phyloP scores from a whole-genome alignment of 2,797 vertebrate genomes.

The Cossypha polioptera region DNA sequence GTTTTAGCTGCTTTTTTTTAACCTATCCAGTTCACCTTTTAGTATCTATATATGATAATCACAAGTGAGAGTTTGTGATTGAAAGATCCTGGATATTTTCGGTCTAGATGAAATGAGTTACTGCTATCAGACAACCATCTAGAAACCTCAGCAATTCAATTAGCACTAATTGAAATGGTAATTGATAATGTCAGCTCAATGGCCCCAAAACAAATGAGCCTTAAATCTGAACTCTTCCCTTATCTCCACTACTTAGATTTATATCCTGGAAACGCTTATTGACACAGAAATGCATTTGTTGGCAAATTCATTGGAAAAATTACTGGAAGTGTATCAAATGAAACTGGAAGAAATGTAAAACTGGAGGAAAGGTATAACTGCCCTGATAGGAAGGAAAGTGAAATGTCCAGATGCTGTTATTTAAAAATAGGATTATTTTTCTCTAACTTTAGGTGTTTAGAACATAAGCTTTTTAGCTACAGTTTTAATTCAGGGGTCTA shows the following conservation, averaged over 20 bases:
- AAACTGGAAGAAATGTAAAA: neutral
- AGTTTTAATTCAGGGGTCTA: neutral
- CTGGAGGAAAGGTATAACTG: neutral
- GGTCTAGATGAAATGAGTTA: neutral
- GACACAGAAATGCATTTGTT: conserved; percentile 27
- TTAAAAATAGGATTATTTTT: neutral
- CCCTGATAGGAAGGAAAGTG: neutral
- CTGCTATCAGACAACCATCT: conserved; percentile 3
- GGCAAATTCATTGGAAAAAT: neutral
- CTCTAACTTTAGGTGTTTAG: neutral
- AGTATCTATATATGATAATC: neutral
- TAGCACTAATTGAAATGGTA: conserved; percentile 39
- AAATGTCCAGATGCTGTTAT: neutral
- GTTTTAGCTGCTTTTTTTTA: neutral
- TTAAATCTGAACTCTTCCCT: neutral
- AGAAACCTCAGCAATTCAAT: conserved; percentile 31
- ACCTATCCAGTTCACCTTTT: neutral
- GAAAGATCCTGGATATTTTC: neutral
- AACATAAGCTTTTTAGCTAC: neutral
- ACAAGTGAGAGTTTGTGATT: neutral
- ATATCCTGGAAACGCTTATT: conserved; percentile 25
- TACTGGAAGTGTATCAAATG: neutral
- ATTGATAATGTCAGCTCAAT: conserved; percentile 40
- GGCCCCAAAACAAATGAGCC: neutral
- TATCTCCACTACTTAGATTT: conserved; percentile 19